Evolutionary conservation across 2,888 invertebrate species (phyloP).

Genomic region (Archaeoteleia sp.): DNA sequence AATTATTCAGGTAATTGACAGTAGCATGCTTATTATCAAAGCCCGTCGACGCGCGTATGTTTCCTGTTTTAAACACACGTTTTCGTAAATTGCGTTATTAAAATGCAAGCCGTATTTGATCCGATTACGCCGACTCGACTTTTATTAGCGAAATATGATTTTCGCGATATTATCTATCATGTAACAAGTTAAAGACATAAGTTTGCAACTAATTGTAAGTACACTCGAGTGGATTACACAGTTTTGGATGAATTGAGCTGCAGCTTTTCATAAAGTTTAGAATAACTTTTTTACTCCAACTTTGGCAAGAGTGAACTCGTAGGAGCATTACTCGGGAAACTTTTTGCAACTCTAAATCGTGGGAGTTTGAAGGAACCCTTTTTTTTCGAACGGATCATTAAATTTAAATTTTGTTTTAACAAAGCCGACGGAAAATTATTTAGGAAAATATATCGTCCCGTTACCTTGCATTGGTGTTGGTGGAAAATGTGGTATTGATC

Average conservation of each 20-base stretch:
- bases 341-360: constrained; percentile 50
- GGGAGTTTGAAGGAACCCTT: constrained; percentile 45
- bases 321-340: constrained; percentile 38
- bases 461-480: constrained; percentile 20
- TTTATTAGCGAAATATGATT: not conserved
- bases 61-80: too few relatives aligned
- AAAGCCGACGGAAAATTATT: constrained; percentile 40
- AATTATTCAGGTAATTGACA: too few relatives aligned
- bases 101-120: too few relatives aligned
- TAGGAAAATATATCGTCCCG: constrained; percentile 16
- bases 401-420: constrained; percentile 49
- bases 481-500: constrained; percentile 6
- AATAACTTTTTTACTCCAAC: constrained; percentile 42
- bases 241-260: constrained; percentile 46
- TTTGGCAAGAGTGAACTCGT: constrained; percentile 34
- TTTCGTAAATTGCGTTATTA: too few relatives aligned
- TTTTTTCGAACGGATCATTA: constrained; percentile 39
- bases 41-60: too few relatives aligned
- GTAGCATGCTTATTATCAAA: too few relatives aligned
- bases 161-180: constrained; percentile 26
- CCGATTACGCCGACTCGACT: too few relatives aligned
- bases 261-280: constrained; percentile 43
- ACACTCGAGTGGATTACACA: constrained; percentile 42
- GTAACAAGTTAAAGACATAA: constrained; percentile 33
- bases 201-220: constrained; percentile 39